Percentiles rank a stretch among this genome's conserved stretches.
Conservation (phyloP, 2,888 invertebrate genomes). For the Lysandra coridon region DNA sequence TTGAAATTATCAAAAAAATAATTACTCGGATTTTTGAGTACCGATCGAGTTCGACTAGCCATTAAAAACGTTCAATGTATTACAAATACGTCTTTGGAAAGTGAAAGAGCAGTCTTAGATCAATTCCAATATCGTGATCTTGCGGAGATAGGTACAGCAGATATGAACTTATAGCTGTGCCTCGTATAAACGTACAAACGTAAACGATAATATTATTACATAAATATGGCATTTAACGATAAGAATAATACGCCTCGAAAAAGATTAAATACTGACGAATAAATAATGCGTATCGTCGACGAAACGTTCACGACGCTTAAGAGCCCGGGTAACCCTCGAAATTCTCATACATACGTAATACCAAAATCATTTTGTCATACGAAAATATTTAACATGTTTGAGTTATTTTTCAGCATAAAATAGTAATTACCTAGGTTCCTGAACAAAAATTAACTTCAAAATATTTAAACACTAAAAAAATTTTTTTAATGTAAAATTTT, state of each 20-base stretch:
- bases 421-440: too few species aligned
- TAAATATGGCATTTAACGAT: constrained; percentile 79
- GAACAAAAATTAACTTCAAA: too few species aligned
- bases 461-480: too few species aligned
- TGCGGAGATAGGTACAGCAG: constrained; percentile 38
- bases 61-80: constrained; percentile 48
- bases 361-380: too few species aligned
- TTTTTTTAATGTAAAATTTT: too few species aligned
- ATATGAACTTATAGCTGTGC: constrained; percentile 50
- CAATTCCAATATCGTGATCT: constrained; percentile 68
- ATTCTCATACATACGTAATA: too few species aligned
- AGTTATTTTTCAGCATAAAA: too few species aligned
- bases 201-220: constrained; percentile 71
- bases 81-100: constrained; percentile 53
- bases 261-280: constrained; percentile 76
- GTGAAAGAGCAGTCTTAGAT: constrained; percentile 74
- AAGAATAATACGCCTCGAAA: constrained; percentile 73
- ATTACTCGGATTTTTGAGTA: constrained; percentile 34
- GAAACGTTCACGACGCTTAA: constrained; percentile 65
- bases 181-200: constrained; percentile 48
- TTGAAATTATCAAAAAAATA: constrained; percentile 46
- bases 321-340: too few species aligned
- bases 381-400: too few species aligned
- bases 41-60: constrained; percentile 46
- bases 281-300: constrained; percentile 73